phyloP scores from a whole-genome alignment of 2,888 invertebrate genomes.

The Lacanobia wlatinum region DNA sequence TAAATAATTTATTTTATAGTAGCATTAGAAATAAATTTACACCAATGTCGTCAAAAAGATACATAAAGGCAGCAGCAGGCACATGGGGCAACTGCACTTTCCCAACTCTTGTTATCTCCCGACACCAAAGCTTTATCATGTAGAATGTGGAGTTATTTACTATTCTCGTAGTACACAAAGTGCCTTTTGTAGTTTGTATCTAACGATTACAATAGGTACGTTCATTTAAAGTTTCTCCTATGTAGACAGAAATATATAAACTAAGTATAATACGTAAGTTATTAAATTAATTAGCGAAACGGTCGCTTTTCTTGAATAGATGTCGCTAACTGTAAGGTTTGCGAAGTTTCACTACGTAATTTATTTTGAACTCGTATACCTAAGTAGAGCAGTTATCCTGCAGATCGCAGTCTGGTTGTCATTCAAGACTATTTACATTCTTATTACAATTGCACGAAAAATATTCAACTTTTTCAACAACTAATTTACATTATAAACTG shows the following conservation, averaged over 20 bases:
- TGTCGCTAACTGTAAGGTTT: background rate
- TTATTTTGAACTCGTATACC: background rate
- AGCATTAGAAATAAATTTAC: conserved; percentile 45
- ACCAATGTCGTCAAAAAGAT: conserved; percentile 34
- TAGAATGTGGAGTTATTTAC: conserved; percentile 37
- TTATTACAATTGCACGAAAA: conserved; percentile 10
- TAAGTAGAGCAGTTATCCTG: background rate
- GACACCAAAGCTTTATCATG: conserved; percentile 47
- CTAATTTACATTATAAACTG: conserved; percentile 36
- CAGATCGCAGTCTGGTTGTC: background rate
- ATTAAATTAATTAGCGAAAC: background rate
- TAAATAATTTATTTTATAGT: conserved; percentile 58
- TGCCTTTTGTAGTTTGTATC: conserved; percentile 55
- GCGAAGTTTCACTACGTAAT: background rate
- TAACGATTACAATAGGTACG: conserved; percentile 14
- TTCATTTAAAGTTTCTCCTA: conserved; percentile 22
- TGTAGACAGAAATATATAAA: background rate
- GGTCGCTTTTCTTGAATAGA: background rate
- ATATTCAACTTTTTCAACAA: conserved; percentile 23
- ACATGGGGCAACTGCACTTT: conserved; percentile 45
- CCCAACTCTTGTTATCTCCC: conserved; percentile 36
- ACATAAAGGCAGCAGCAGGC: conserved; percentile 16
- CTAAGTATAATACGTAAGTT: background rate
- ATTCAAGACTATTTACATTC: conserved; percentile 5
- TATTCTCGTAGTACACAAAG: conserved; percentile 45